phyloP scores from a whole-genome alignment of 2,888 invertebrate species.

The Lottia gigantea region DNA sequence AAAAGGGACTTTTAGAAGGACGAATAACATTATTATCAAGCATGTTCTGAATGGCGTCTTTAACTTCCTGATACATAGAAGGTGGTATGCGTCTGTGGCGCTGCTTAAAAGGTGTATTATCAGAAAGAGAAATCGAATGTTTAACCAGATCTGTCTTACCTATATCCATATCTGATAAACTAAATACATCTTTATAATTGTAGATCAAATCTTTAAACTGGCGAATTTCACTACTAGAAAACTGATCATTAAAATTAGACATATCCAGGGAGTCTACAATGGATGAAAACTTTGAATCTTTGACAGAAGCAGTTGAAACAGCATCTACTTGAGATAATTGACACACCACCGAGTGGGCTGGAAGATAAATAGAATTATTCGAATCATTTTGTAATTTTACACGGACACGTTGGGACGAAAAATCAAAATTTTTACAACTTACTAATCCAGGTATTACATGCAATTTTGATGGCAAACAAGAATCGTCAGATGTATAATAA shows the following conservation, averaged over 20 bases:
- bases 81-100: conserved; percentile 31
- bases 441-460: neutral
- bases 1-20: conserved; percentile 21
- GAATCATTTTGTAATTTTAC: neutral
- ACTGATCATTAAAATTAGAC: neutral
- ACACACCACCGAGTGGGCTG: neutral
- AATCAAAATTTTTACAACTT: neutral
- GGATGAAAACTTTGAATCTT: too few relatives aligned
- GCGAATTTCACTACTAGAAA: neutral
- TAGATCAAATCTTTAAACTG: neutral
- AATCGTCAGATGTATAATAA: neutral
- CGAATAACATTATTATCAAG: conserved; percentile 22
- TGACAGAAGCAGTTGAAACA: too few relatives aligned
- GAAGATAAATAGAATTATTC: neutral
- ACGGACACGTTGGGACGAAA: neutral
- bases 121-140: conserved; percentile 23
- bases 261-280: too few relatives aligned
- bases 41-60: conserved; percentile 27
- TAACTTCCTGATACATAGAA: conserved; percentile 27
- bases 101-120: conserved; percentile 28
- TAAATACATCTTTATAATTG: conserved; percentile 15
- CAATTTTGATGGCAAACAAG: neutral
- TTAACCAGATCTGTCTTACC: conserved; percentile 22
- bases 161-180: conserved; percentile 20
- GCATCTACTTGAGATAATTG: neutral